A percentile compares a stretch with the other conserved stretches of the same genome.
phyloP scores from a whole-genome alignment of 2,797 vertebrate species.

The Diglossa cyanea region DNA sequence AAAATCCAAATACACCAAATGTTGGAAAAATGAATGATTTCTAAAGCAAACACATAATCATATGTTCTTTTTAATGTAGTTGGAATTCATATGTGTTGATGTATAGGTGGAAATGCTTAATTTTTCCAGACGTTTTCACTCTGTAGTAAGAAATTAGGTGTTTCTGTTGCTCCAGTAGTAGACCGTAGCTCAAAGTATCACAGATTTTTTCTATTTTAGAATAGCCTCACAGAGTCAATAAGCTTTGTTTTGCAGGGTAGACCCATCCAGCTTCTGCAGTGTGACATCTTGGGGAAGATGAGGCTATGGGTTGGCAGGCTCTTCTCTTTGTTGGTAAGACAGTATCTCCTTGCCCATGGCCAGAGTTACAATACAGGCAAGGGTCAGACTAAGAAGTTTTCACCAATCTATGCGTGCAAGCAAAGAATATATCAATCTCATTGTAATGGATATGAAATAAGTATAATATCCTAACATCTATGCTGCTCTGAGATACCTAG shows the following conservation, averaged over 20 bases:
- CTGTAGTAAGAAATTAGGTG: background rate
- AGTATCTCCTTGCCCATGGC: background rate
- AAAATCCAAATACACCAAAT: background rate
- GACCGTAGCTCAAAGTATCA: background rate
- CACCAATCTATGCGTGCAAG: background rate
- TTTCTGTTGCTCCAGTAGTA: background rate
- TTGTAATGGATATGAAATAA: background rate
- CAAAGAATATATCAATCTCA: background rate
- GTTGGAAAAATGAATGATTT: background rate
- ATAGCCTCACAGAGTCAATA: background rate
- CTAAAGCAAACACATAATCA: background rate
- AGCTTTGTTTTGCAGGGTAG: background rate
- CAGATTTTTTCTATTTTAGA: background rate
- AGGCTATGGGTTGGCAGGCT: background rate
- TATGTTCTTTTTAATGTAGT: background rate
- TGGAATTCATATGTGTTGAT: background rate
- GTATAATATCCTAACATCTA: background rate
- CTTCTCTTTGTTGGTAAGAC: background rate
- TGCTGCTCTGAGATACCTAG: background rate
- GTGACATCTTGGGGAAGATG: background rate
- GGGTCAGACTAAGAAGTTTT: background rate
- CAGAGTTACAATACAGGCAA: background rate
- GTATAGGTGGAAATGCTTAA: background rate
- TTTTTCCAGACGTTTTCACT: background rate
- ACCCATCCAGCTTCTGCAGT: background rate